Evolutionary conservation across 2,888 invertebrate genomes (phyloP).

Genomic region (Cheilosia scutellata): DNA sequence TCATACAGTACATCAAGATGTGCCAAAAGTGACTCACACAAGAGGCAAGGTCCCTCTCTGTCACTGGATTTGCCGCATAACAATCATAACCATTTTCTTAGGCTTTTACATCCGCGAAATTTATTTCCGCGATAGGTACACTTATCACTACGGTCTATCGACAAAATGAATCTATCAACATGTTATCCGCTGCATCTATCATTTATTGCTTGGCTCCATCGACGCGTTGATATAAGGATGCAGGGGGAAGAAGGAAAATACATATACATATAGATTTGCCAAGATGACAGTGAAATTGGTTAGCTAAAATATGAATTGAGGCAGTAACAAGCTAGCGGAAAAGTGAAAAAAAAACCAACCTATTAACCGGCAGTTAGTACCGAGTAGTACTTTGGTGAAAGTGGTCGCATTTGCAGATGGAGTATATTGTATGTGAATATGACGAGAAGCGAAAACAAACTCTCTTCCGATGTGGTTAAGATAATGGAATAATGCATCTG

Average conservation of each 20-base stretch:
- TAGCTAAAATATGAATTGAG: constrained; percentile 61
- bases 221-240: neutral
- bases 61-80: constrained; percentile 1
- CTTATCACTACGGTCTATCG: constrained; percentile 19
- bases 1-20: constrained; percentile 1
- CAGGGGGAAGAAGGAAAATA: neutral
- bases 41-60: neutral
- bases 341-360: constrained; percentile 6
- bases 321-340: constrained; percentile 49
- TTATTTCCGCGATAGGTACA: constrained; percentile 64
- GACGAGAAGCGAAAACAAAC: constrained; percentile 29
- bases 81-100: constrained; percentile 26
- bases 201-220: neutral
- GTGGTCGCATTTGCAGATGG: constrained; percentile 43
- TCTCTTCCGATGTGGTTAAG: constrained; percentile 54
- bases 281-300: constrained; percentile 68
- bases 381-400: constrained; percentile 58
- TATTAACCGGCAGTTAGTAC: constrained; percentile 52
- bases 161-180: constrained; percentile 23
- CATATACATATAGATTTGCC: constrained; percentile 31
- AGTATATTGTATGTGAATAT: neutral
- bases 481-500: constrained; percentile 15
- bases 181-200: constrained; percentile 38
- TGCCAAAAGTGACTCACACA: constrained; percentile 6
- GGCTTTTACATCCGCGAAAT: constrained; percentile 57